These are phyloP conservation scores for Lophura nycthemera DNA, from an alignment of 2,113 vertebrate species.

Conservation along the genomic window DNA sequence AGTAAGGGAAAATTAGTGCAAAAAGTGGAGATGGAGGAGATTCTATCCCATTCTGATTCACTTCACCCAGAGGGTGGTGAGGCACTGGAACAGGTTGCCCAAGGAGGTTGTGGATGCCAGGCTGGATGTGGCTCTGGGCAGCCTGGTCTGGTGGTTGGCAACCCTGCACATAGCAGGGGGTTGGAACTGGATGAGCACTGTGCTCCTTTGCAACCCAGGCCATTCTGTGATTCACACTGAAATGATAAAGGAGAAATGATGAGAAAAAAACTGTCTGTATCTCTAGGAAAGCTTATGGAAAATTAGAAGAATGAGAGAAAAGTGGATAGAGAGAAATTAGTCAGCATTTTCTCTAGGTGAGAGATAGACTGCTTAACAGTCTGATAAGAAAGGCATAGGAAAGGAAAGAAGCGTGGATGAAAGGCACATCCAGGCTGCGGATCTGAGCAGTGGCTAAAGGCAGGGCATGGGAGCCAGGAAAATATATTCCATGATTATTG, in stretches of 20 bases:
- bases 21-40: background rate
- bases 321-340: background rate
- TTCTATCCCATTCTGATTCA: background rate
- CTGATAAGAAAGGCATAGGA: background rate
- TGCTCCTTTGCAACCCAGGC: too few relatives aligned
- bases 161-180: too few relatives aligned
- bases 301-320: background rate
- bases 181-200: too few relatives aligned
- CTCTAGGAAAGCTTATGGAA: background rate
- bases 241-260: background rate
- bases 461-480: background rate
- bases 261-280: background rate
- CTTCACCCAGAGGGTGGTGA: too few relatives aligned
- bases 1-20: background rate
- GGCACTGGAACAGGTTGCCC: too few relatives aligned
- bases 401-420: background rate
- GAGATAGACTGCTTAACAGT: fast-evolving
- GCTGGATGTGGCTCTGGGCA: too few relatives aligned
- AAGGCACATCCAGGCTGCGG: background rate
- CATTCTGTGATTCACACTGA: background rate
- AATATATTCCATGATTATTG: background rate
- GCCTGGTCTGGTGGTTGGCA: too few relatives aligned
- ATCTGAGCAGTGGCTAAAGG: background rate
- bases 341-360: background rate
- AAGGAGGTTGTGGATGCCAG: too few relatives aligned